These are phyloP conservation scores for Gnathonemus longibarbis DNA, from an alignment of 2,113 vertebrate species.

Conservation along the genomic window DNA sequence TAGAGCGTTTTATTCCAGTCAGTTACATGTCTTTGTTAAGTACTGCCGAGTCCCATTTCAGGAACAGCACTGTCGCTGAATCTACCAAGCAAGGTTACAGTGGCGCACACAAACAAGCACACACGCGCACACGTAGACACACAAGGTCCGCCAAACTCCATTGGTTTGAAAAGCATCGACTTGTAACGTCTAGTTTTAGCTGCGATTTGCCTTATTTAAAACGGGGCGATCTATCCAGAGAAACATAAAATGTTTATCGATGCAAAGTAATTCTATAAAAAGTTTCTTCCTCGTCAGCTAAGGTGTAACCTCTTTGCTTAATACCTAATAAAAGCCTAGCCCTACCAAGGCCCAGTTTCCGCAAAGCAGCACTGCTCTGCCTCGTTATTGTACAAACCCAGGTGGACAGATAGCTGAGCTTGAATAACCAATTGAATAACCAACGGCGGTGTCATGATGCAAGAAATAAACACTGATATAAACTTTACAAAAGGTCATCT, in stretches of 20 bases:
- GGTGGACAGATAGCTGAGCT: not conserved
- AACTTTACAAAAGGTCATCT: not conserved
- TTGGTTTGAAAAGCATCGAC: not conserved
- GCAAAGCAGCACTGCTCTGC: not conserved
- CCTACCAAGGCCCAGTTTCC: not conserved
- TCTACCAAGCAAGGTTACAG: not conserved
- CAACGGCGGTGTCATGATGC: not conserved
- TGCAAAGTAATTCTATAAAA: not conserved
- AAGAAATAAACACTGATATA: not conserved
- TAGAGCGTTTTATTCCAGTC: not conserved
- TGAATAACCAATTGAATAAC: not conserved
- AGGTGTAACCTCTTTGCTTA: not conserved
- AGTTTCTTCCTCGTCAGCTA: not conserved
- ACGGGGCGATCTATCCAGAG: not conserved
- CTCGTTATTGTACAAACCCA: not conserved
- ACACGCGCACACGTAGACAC: not conserved
- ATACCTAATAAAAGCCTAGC: not conserved
- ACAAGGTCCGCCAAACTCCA: not conserved
- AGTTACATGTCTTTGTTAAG: not conserved
- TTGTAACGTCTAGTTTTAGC: not conserved
- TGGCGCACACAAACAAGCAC: not conserved
- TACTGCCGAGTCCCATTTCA: not conserved
- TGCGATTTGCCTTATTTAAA: not conserved
- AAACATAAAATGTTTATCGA: not conserved
- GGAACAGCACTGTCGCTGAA: not conserved